Evolutionary conservation across 2,888 invertebrate species (phyloP).

Genomic region (Lasioglossum figueresi): DNA sequence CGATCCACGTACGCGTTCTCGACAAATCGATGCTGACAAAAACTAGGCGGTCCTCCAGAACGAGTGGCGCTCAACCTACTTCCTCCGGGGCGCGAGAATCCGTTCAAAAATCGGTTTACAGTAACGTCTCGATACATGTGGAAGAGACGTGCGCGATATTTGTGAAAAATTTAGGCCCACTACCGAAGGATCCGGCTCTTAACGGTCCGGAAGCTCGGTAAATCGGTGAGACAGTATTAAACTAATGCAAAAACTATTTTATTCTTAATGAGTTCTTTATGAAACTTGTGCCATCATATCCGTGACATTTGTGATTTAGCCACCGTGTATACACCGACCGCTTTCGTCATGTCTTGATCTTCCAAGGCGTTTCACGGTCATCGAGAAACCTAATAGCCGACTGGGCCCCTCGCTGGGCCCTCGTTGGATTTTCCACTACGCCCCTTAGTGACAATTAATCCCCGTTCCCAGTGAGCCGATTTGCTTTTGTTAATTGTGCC

Average conservation of each 20-base stretch:
- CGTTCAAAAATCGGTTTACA: slow-evolving; percentile 26
- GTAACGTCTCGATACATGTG: neutral
- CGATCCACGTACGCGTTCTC: slow-evolving; percentile 34
- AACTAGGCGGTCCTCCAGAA: slow-evolving; percentile 56
- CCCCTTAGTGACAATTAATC: slow-evolving; percentile 14
- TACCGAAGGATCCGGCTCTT: neutral
- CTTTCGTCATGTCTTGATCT: slow-evolving; percentile 18
- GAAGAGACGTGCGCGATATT: neutral
- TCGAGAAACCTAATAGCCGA: neutral
- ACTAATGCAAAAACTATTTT: neutral
- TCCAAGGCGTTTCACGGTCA: slow-evolving; percentile 5
- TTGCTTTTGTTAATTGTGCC: slow-evolving; percentile 7
- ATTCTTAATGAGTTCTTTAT: neutral
- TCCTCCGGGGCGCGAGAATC: slow-evolving; percentile 28
- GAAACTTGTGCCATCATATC: neutral
- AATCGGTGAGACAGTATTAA: neutral
- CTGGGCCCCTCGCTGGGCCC: neutral
- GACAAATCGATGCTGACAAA: slow-evolving; percentile 60
- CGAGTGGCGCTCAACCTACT: slow-evolving; percentile 59
- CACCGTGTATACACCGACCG: slow-evolving; percentile 17
- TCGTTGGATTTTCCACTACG: neutral
- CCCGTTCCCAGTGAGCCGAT: slow-evolving; percentile 10
- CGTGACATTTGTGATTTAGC: neutral
- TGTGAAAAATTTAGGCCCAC: neutral
- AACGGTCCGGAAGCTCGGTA: neutral